These are phyloP conservation scores for Tetragonula carbonaria DNA, from an alignment of 2,888 invertebrate species.

Conservation along the genomic window DNA sequence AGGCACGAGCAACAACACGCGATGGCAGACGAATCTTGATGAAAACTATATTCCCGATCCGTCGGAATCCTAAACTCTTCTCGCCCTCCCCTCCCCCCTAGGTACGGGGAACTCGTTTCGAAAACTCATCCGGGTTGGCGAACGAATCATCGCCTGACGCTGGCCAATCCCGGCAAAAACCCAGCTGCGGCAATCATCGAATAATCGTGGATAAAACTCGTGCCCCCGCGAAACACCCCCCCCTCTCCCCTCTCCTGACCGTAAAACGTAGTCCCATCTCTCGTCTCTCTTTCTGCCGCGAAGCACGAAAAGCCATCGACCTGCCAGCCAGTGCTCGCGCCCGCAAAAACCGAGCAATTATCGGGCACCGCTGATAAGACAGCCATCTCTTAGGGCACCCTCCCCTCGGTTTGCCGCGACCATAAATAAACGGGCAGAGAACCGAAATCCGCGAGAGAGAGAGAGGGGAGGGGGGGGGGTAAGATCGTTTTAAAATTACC, in stretches of 20 bases:
- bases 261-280: background rate
- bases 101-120: background rate
- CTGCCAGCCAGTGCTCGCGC: background rate
- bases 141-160: conserved; percentile 36
- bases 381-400: conserved; percentile 35
- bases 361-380: conserved; percentile 50
- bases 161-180: conserved; percentile 13
- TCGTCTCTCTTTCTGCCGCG: background rate
- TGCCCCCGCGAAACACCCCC: conserved; percentile 21
- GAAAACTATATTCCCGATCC: background rate
- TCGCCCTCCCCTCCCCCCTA: too few relatives aligned
- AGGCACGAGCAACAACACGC: too few relatives aligned
- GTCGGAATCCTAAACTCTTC: background rate
- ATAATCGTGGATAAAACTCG: conserved; percentile 31
- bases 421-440: conserved; percentile 53
- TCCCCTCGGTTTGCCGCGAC: conserved; percentile 28
- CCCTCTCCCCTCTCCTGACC: too few relatives aligned
- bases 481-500: conserved; percentile 63
- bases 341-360: conserved; percentile 56
- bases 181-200: conserved; percentile 17
- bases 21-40: background rate
- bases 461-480: too few relatives aligned
- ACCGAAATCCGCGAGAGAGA: conserved; percentile 42
- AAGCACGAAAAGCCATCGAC: conserved; percentile 42
- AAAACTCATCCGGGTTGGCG: too few relatives aligned